Evolutionary conservation across 2,113 vertebrate species (phyloP).

Genomic region (Numenius arquata): DNA sequence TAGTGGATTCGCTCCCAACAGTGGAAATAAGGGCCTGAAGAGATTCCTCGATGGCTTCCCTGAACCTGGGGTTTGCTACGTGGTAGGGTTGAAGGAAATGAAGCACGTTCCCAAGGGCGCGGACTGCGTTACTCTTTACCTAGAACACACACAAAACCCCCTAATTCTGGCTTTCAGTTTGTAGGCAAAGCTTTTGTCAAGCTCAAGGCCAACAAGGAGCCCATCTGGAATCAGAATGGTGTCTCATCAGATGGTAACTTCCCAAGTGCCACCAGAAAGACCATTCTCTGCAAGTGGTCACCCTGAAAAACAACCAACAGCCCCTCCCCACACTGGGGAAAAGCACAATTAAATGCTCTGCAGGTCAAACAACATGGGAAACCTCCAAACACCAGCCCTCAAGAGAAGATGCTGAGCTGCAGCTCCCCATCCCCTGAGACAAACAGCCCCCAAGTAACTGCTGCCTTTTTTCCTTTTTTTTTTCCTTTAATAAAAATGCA

Average conservation of each 20-base stretch:
- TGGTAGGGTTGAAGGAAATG: slow-evolving; percentile 88
- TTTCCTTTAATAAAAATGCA: background rate
- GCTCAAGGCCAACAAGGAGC: background rate
- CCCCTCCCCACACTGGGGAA: background rate
- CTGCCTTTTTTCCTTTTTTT: background rate
- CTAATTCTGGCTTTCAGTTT: background rate
- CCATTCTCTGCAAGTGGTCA: background rate
- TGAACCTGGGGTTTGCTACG: slow-evolving; percentile 82
- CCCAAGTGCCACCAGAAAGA: background rate
- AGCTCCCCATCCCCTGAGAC: rapidly evolving
- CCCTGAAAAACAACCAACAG: background rate
- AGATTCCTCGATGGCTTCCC: slow-evolving; percentile 83
- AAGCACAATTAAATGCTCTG: background rate
- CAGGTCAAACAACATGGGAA: background rate
- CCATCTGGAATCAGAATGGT: background rate
- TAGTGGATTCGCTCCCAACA: slow-evolving; percentile 86
- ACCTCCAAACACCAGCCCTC: background rate
- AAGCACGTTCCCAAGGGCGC: slow-evolving; percentile 93
- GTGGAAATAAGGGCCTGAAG: slow-evolving; percentile 86
- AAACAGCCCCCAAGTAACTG: background rate
- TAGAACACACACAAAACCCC: slow-evolving; percentile 29
- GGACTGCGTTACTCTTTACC: slow-evolving; percentile 94
- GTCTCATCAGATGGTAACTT: background rate
- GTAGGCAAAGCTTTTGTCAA: background rate
- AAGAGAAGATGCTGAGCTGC: background rate